A percentile compares a stretch with the other conserved stretches of the same genome.
Evolutionary conservation across 2,797 vertebrate genomes (phyloP).

Genomic region (Uromys caudimaculatus): DNA sequence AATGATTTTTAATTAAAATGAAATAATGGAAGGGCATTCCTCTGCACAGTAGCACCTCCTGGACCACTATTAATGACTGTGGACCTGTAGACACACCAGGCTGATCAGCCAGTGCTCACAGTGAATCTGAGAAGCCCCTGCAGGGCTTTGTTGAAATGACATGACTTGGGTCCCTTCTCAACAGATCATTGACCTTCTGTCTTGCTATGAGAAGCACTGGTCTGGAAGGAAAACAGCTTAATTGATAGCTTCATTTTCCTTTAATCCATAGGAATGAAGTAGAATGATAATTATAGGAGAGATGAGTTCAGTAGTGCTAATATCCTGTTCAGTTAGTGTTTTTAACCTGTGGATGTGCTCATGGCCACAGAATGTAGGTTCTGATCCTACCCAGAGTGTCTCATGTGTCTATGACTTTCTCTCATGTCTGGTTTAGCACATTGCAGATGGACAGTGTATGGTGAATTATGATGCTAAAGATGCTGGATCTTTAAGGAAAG

Average conservation of each 20-base stretch:
- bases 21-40: slow-evolving; percentile 46
- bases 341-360: not conserved
- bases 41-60: not conserved
- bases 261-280: not conserved
- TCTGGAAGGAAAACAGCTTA: slow-evolving; percentile 45
- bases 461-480: not conserved
- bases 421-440: not conserved
- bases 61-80: not conserved
- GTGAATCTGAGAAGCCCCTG: not conserved
- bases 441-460: not conserved
- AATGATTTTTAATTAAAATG: slow-evolving; percentile 65
- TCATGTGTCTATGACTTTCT: not conserved
- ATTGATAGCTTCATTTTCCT: slow-evolving; percentile 39
- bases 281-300: slow-evolving; percentile 50
- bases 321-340: slow-evolving; percentile 20
- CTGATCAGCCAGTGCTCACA: not conserved
- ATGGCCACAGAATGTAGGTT: not conserved
- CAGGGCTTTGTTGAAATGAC: not conserved
- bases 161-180: slow-evolving; percentile 42
- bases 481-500: not conserved
- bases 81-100: not conserved
- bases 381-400: not conserved
- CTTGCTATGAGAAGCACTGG: slow-evolving; percentile 26
- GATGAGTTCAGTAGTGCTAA: slow-evolving; percentile 42
- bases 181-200: slow-evolving; percentile 39